Evolutionary conservation across 2,888 invertebrate genomes (phyloP).

Genomic region (Meliscaeva auricollis): DNA sequence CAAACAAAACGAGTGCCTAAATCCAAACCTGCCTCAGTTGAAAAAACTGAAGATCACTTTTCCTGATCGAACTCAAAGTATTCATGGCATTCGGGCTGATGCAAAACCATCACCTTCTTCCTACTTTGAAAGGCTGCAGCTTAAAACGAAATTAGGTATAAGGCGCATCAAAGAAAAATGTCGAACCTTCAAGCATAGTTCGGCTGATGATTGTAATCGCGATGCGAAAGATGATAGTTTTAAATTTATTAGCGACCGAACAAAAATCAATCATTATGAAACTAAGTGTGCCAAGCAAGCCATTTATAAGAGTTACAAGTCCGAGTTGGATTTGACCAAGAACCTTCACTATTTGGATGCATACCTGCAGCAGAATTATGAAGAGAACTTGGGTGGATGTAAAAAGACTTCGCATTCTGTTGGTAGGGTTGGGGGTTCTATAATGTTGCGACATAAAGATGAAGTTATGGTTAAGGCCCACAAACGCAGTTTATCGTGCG

Average conservation of each 20-base stretch:
- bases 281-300: constrained; percentile 80
- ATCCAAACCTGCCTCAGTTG: constrained; percentile 78
- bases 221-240: constrained; percentile 82
- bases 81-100: constrained; percentile 78
- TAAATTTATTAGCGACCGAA: constrained; percentile 82
- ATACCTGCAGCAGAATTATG: constrained; percentile 84
- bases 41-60: constrained; percentile 82
- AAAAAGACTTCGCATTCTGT: constrained; percentile 81
- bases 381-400: constrained; percentile 79
- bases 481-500: constrained; percentile 81
- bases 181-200: constrained; percentile 80
- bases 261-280: constrained; percentile 82
- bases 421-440: constrained; percentile 79
- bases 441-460: constrained; percentile 71
- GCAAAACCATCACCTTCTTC: constrained; percentile 69
- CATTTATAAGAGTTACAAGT: constrained; percentile 84
- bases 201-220: constrained; percentile 78
- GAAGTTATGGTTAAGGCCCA: constrained; percentile 76
- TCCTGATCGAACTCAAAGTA: constrained; percentile 82
- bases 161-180: constrained; percentile 83
- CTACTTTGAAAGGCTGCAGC: constrained; percentile 82
- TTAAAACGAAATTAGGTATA: constrained; percentile 82
- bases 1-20: constrained; percentile 69
- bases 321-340: constrained; percentile 83
- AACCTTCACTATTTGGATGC: constrained; percentile 83